Conservation (phyloP, 2,797 vertebrate species). For the Galaxias olidus region DNA sequence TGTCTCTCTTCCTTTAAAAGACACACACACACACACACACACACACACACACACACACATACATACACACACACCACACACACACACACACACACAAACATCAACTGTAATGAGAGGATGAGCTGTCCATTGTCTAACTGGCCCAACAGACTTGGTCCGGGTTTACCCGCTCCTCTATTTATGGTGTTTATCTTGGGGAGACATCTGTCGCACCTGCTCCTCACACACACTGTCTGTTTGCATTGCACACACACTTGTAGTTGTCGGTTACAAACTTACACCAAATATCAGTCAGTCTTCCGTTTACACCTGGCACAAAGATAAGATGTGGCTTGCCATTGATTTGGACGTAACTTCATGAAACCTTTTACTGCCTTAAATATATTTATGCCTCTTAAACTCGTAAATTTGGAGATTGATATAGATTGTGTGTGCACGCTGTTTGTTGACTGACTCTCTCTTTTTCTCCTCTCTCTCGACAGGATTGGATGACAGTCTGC, state of each 20-base stretch:
- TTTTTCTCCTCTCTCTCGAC: neutral
- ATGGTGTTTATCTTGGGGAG: slow-evolving; percentile 58
- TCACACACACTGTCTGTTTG: slow-evolving; percentile 41
- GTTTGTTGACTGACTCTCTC: neutral
- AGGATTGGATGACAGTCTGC: slow-evolving; percentile 93
- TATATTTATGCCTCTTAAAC: neutral
- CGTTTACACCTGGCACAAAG: too few relatives aligned
- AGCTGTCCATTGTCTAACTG: slow-evolving; percentile 65
- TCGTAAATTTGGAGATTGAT: neutral
- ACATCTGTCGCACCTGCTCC: slow-evolving; percentile 69
- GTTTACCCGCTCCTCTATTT: slow-evolving; percentile 60
- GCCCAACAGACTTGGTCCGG: slow-evolving; percentile 45
- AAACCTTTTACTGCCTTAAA: neutral
- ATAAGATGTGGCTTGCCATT: too few relatives aligned
- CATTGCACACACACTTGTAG: slow-evolving; percentile 21
- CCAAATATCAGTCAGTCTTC: neutral
- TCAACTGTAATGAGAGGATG: slow-evolving; percentile 36
- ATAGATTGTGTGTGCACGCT: neutral
- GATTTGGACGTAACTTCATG: neutral
- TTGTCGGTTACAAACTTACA: neutral
- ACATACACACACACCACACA: slow-evolving; percentile 30
- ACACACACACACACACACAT: slow-evolving; percentile 4
- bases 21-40: slow-evolving; percentile 12
- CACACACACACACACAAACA: slow-evolving; percentile 20
- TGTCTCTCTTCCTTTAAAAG: slow-evolving; percentile 5